These are phyloP conservation scores for Bubalus kerabau DNA, from an alignment of 2,113 vertebrate species.

Conservation along the genomic window DNA sequence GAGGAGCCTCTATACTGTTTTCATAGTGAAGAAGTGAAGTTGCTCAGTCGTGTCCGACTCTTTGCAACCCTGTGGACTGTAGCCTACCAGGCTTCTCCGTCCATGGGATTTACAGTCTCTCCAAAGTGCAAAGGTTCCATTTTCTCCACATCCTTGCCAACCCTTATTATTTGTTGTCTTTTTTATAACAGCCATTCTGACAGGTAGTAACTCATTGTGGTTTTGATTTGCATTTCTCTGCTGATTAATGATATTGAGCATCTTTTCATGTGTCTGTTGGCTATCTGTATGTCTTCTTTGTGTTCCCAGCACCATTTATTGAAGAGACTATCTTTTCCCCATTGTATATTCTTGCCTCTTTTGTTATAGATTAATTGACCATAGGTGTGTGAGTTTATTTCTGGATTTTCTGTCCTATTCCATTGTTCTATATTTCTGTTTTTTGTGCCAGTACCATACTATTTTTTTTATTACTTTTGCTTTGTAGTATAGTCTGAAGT, in stretches of 20 bases:
- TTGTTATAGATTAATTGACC: not conserved
- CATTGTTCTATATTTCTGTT: not conserved
- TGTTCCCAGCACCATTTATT: not conserved
- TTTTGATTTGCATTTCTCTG: not conserved
- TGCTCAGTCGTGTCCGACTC: no score
- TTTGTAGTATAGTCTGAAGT: not conserved
- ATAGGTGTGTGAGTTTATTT: not conserved
- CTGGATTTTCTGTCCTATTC: not conserved
- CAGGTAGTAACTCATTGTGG: not conserved
- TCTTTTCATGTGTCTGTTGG: not conserved
- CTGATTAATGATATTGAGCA: not conserved
- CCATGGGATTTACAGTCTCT: not conserved
- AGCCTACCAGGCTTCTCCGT: no score
- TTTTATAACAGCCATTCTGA: not conserved
- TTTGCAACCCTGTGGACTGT: no score
- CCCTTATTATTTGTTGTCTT: not conserved
- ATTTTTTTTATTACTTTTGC: not conserved
- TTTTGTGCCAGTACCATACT: not conserved
- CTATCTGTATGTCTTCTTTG: not conserved
- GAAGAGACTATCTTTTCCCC: not conserved
- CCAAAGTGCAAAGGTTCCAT: not conserved
- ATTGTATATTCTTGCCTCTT: not conserved
- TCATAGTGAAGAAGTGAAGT: no score
- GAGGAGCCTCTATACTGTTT: not conserved
- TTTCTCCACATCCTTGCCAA: not conserved